Evolutionary conservation across 2,113 vertebrate species (phyloP).

Genomic region (Heterotis niloticus): DNA sequence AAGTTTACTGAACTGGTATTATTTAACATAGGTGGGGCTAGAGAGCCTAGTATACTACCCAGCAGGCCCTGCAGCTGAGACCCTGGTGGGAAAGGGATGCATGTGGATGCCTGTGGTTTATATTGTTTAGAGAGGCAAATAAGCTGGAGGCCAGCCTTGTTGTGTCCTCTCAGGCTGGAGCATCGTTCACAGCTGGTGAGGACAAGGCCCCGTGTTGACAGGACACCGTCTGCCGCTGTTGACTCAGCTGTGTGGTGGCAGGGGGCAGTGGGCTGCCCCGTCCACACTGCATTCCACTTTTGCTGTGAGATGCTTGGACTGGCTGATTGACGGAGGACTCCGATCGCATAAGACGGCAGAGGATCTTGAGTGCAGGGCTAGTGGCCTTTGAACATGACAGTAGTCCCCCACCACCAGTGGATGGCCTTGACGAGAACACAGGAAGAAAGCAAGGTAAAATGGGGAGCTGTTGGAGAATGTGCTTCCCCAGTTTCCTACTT

Average conservation of each 20-base stretch:
- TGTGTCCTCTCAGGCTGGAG: neutral
- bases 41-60: no score
- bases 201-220: neutral
- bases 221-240: slow-evolving; percentile 12
- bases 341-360: no score
- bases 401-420: neutral
- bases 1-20: no score
- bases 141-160: neutral
- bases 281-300: neutral
- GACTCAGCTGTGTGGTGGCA: slow-evolving; percentile 4
- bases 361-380: neutral
- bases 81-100: neutral
- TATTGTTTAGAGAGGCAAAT: neutral
- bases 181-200: no score
- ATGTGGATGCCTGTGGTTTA: neutral
- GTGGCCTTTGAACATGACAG: neutral
- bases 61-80: neutral
- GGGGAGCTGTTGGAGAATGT: neutral
- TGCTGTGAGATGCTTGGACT: neutral
- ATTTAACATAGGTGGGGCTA: no score
- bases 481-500: neutral
- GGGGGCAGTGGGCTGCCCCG: neutral
- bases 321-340: no score
- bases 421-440: neutral
- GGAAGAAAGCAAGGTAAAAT: neutral